Percentiles rank a stretch among this genome's conserved stretches.
Evolutionary conservation across 2,888 invertebrate species (phyloP).

Genomic region (Hirtodrosophila histrioides): DNA sequence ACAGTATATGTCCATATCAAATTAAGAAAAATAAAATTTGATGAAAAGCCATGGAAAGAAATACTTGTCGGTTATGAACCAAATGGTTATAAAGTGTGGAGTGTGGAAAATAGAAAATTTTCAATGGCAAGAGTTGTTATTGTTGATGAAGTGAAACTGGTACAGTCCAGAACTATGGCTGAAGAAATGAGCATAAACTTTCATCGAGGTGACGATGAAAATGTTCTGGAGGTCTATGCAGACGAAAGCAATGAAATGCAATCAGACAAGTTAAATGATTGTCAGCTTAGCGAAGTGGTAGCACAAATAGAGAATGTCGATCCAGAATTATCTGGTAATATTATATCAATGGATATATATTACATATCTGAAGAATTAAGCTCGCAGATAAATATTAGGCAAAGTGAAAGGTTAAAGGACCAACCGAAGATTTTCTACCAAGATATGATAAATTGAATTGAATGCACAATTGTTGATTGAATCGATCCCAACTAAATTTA

Average conservation of each 20-base stretch:
- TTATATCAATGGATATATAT: too few species aligned
- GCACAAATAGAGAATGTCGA: slow-evolving; percentile 11
- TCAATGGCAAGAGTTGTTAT: slow-evolving; percentile 1
- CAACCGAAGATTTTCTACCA: slow-evolving; percentile 18
- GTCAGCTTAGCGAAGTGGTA: slow-evolving; percentile 3
- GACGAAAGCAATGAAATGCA: slow-evolving; percentile 3
- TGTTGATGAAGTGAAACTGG: too few species aligned
- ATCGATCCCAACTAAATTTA: slow-evolving; percentile 6
- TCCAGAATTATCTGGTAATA: neutral
- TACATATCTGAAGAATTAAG: too few species aligned
- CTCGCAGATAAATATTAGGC: neutral
- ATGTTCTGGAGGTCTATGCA: slow-evolving; percentile 1
- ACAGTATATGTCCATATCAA: too few species aligned
- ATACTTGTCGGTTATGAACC: slow-evolving; percentile 40
- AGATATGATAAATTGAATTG: slow-evolving; percentile 30
- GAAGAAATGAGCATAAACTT: too few species aligned
- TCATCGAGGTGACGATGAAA: slow-evolving; percentile 33
- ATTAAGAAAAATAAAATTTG: too few species aligned
- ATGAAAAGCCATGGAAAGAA: slow-evolving; percentile 35
- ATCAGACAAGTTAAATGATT: too few species aligned
- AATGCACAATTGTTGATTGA: slow-evolving; percentile 16
- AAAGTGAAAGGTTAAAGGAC: slow-evolving; percentile 5
- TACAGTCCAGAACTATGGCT: too few species aligned
- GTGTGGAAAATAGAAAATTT: slow-evolving; percentile 28
- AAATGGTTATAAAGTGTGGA: slow-evolving; percentile 43